Percentiles rank a stretch among this genome's conserved stretches.
These are phyloP conservation scores for Tachystola acroxantha DNA, from an alignment of 2,888 invertebrate species.

Conservation along the genomic window DNA sequence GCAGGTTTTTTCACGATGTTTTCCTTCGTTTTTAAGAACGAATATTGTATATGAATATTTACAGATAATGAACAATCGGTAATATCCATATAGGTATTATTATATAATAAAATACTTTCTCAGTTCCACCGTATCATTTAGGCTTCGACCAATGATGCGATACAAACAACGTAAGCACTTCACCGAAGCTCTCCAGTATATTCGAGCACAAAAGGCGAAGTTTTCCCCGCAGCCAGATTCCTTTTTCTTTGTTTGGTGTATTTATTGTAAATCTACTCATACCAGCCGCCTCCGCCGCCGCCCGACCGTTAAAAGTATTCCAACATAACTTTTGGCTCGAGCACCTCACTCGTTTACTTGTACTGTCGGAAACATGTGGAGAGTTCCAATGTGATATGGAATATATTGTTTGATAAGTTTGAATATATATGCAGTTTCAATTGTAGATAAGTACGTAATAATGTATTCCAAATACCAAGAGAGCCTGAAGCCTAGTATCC, in stretches of 20 bases:
- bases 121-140: no score
- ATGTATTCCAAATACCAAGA: no score
- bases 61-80: no score
- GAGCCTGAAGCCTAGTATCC: no score
- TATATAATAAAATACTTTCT: no score
- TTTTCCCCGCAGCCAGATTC: conserved; percentile 74
- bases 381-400: not conserved
- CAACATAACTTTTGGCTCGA: conserved; percentile 70
- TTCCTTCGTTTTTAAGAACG: no score
- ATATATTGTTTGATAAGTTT: conserved; percentile 5
- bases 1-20: no score
- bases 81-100: no score
- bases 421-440: no score
- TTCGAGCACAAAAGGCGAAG: conserved; percentile 66
- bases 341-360: conserved; percentile 35
- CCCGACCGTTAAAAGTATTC: conserved; percentile 66
- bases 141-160: no score
- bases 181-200: conserved; percentile 34
- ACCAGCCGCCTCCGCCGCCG: conserved; percentile 47
- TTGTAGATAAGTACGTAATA: no score
- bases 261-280: conserved; percentile 78
- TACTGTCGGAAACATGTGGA: conserved; percentile 29
- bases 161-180: conserved; percentile 17
- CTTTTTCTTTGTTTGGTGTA: conserved; percentile 77
- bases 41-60: no score